phyloP scores from a whole-genome alignment of 2,797 vertebrate genomes.

The Fratercula arctica region DNA sequence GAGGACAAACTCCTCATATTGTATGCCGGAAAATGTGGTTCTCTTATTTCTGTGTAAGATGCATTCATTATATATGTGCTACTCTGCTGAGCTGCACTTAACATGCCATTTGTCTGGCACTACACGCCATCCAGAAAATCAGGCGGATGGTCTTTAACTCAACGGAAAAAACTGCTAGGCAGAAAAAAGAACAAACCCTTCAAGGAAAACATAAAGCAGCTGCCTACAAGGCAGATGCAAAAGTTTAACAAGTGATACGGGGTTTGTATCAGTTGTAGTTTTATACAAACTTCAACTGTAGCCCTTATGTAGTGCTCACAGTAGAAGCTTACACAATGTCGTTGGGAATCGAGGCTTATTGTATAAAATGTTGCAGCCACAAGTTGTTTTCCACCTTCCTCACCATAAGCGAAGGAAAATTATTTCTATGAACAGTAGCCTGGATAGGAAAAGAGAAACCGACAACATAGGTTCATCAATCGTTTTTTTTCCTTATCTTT shows the following conservation, averaged over 20 bases:
- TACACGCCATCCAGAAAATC: not conserved
- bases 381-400: not conserved
- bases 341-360: not conserved
- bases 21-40: fast-evolving
- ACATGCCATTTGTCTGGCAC: not conserved
- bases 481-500: not conserved
- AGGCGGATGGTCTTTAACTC: not conserved
- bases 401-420: not conserved
- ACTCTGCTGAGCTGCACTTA: not conserved
- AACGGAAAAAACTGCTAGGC: not conserved
- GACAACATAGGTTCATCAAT: not conserved
- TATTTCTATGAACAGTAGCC: not conserved
- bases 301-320: not conserved
- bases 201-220: not conserved
- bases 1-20: not conserved
- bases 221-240: not conserved
- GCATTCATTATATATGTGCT: not conserved
- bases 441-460: not conserved
- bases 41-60: not conserved
- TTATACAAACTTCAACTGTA: not conserved
- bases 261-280: not conserved
- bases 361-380: not conserved
- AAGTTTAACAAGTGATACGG: not conserved
- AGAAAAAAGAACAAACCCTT: not conserved
- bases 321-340: not conserved